Conservation (phyloP, 2,797 vertebrate genomes). For the Allobates femoralis region DNA sequence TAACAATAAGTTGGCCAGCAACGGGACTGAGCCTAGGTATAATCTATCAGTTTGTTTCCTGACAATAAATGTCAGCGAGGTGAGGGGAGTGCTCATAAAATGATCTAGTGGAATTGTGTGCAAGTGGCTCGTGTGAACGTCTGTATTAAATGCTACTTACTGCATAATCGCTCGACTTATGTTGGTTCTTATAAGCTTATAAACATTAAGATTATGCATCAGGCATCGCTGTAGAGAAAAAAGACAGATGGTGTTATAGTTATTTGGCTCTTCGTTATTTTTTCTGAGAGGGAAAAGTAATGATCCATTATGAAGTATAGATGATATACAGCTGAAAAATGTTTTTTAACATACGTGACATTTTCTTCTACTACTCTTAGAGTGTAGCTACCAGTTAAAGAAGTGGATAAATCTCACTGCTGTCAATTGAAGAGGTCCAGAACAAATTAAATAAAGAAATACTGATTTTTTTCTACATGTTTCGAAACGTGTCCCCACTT, state of each 20-base stretch:
- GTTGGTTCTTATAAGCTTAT: conserved; percentile 35
- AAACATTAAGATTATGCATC: conserved; percentile 41
- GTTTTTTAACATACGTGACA: neutral
- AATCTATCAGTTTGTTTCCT: conserved; percentile 41
- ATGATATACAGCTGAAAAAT: neutral
- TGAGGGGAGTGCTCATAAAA: conserved; percentile 12
- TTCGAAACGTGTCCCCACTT: too few relatives aligned
- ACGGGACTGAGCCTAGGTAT: conserved; percentile 38
- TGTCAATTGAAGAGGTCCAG: too few relatives aligned
- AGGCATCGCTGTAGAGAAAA: neutral
- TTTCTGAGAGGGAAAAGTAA: neutral
- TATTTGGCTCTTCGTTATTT: neutral
- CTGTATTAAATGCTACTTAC: conserved; percentile 46
- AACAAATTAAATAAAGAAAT: too few relatives aligned
- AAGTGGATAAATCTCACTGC: too few relatives aligned
- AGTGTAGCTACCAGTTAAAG: too few relatives aligned
- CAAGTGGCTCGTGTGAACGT: conserved; percentile 9
- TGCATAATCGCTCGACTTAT: conserved; percentile 21
- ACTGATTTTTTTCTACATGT: too few relatives aligned
- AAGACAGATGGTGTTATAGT: conserved; percentile 12
- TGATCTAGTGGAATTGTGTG: neutral
- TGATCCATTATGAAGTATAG: neutral
- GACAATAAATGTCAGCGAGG: conserved; percentile 29
- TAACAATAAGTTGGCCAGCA: conserved; percentile 48
- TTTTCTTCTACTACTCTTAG: neutral